Conservation (phyloP, 2,888 invertebrate genomes). For the Ichneumoninae sp. region DNA sequence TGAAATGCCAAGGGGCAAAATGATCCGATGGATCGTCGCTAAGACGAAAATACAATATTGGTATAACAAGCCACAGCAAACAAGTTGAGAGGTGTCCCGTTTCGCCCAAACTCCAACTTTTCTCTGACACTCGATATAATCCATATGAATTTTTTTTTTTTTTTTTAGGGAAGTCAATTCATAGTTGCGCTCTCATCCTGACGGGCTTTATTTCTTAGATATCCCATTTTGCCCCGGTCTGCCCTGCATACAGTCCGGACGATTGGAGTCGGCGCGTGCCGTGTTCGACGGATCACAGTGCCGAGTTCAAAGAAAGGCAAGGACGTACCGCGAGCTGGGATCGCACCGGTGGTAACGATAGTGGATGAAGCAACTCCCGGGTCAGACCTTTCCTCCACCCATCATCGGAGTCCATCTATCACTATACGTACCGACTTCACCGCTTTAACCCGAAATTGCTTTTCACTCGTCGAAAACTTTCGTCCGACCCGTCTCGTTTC, state of each 20-base stretch:
- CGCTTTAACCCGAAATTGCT: conserved; percentile 50
- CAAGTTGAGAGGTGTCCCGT: too few species aligned
- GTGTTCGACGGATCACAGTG: conserved; percentile 22
- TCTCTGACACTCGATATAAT: too few species aligned
- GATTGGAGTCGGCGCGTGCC: conserved; percentile 32
- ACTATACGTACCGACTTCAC: conserved; percentile 14
- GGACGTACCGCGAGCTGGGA: conserved; percentile 67
- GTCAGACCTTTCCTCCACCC: conserved; percentile 38
- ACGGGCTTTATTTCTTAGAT: too few species aligned
- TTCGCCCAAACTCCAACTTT: too few species aligned
- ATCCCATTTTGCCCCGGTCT: background rate
- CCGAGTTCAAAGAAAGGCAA: conserved; percentile 55
- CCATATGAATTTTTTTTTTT: too few species aligned
- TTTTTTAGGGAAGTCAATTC: too few species aligned
- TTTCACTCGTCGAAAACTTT: conserved; percentile 56
- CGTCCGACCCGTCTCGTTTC: conserved; percentile 26
- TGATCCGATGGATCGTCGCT: too few species aligned
- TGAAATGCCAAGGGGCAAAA: too few species aligned
- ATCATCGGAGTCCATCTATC: conserved; percentile 21
- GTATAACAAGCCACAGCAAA: too few species aligned
- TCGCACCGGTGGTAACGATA: conserved; percentile 64
- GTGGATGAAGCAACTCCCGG: conserved; percentile 47
- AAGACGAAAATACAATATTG: too few species aligned
- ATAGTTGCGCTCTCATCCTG: too few species aligned
- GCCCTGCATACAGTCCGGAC: background rate